phyloP scores from a whole-genome alignment of 35 echinoderm and acorn worm species.

The Hemicentrotus pulcherrimus region DNA sequence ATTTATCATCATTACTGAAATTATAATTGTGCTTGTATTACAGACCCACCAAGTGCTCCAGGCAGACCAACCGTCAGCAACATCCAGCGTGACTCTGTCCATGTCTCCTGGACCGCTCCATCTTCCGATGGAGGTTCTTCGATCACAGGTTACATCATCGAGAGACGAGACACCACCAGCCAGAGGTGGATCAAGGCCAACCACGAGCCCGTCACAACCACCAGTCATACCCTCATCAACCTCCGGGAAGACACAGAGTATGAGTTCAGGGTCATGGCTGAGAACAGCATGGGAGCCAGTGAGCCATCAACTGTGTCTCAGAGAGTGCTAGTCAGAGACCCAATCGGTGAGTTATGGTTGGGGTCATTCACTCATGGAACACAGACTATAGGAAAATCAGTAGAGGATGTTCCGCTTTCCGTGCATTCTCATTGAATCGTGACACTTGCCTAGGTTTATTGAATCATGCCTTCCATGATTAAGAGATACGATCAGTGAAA shows the following conservation, averaged over 20 bases:
- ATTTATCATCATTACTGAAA: neutral
- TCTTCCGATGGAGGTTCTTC: slow-evolving; percentile 86
- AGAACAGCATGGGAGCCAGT: slow-evolving; percentile 85
- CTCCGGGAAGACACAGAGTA: slow-evolving; percentile 87
- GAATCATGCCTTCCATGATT: too few relatives aligned
- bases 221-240: slow-evolving; percentile 70
- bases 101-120: slow-evolving; percentile 83
- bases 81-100: slow-evolving; percentile 76
- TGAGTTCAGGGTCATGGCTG: slow-evolving; percentile 90
- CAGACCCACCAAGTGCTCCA: slow-evolving; percentile 83
- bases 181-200: slow-evolving; percentile 88
- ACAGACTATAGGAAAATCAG: too few relatives aligned
- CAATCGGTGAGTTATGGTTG: slow-evolving; percentile 57
- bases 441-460: too few relatives aligned
- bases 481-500: too few relatives aligned
- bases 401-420: too few relatives aligned
- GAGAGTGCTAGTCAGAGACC: slow-evolving; percentile 73
- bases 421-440: too few relatives aligned
- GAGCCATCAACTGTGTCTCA: slow-evolving; percentile 69
- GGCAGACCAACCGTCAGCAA: slow-evolving; percentile 77
- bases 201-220: slow-evolving; percentile 63
- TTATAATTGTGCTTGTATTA: neutral
- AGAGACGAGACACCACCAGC: slow-evolving; percentile 91
- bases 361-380: neutral
- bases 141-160: slow-evolving; percentile 82